Conservation (phyloP, 2,888 invertebrate species). For the Cylindroiulus punctatus region DNA sequence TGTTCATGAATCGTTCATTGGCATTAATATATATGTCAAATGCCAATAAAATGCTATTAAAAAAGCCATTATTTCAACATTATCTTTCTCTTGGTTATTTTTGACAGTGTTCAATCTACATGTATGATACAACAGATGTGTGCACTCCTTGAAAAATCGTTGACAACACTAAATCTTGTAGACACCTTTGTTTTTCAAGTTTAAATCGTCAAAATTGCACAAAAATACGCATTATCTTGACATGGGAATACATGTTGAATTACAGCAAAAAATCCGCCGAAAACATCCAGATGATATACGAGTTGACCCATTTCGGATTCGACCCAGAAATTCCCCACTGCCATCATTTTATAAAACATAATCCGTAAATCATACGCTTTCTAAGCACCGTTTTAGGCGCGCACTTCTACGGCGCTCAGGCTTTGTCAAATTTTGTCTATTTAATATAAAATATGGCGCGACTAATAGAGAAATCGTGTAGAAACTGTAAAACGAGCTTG, state of each 20-base stretch:
- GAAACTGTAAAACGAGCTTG: neutral
- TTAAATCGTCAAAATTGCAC: neutral
- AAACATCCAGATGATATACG: neutral
- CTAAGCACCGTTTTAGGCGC: neutral
- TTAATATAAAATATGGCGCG: neutral
- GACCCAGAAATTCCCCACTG: conserved; percentile 1
- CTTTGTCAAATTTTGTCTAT: conserved; percentile 43
- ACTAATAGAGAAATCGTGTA: conserved; percentile 30
- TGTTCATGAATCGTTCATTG: no score
- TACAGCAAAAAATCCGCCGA: neutral
- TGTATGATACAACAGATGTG: no score
- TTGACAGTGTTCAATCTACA: no score
- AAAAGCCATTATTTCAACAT: no score
- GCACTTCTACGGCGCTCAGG: neutral
- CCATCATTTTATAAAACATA: conserved; percentile 31
- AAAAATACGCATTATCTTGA: neutral
- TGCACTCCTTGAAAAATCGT: no score
- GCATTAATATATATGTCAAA: no score
- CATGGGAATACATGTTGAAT: neutral
- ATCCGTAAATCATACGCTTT: conserved; percentile 27
- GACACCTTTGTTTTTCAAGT: neutral
- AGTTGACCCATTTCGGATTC: neutral
- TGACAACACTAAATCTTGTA: neutral
- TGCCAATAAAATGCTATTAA: no score
- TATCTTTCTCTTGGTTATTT: no score